Percentiles rank a stretch among this genome's conserved stretches.
Evolutionary conservation across 2,888 invertebrate species (phyloP).

Genomic region (Philopedon plagiatum): DNA sequence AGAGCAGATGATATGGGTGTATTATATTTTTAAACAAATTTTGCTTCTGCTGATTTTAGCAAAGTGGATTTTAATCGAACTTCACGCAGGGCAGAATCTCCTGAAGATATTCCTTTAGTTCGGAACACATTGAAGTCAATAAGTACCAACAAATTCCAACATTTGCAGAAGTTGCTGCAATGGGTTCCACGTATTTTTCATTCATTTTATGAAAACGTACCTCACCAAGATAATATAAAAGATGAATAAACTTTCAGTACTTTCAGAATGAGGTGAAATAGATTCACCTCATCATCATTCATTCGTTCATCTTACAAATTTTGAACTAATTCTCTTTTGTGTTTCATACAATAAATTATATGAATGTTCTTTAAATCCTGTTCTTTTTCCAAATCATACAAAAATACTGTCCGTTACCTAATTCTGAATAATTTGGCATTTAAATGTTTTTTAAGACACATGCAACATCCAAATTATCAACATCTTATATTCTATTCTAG

Average conservation of each 20-base stretch:
- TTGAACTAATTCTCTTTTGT: too few relatives aligned
- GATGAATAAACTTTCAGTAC: not conserved
- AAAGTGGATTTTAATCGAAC: slow-evolving; percentile 17
- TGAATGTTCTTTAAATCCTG: too few relatives aligned
- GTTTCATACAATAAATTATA: too few relatives aligned
- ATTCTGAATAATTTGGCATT: too few relatives aligned
- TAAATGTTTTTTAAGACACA: too few relatives aligned
- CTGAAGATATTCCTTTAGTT: slow-evolving; percentile 15
- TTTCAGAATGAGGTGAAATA: not conserved
- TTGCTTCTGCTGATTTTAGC: slow-evolving; percentile 1
- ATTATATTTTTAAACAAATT: slow-evolving; percentile 32
- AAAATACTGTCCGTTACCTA: too few relatives aligned
- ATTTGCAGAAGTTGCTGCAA: slow-evolving; percentile 30
- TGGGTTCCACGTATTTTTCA: slow-evolving; percentile 40
- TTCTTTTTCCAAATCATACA: too few relatives aligned
- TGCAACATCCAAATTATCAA: too few relatives aligned
- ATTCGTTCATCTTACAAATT: too few relatives aligned
- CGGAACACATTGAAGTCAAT: slow-evolving; percentile 6
- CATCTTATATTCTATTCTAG: too few relatives aligned
- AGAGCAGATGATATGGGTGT: slow-evolving; percentile 16
- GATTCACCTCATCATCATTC: not conserved
- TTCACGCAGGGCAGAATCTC: not conserved
- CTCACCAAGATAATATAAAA: slow-evolving; percentile 1
- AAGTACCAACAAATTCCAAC: slow-evolving; percentile 26
- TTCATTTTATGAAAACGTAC: slow-evolving; percentile 45